Evolutionary conservation across 2,113 vertebrate species (phyloP), one percentile per base, ranked within the genome.

Genomic region (Lethenteron reissneri): DNA sequence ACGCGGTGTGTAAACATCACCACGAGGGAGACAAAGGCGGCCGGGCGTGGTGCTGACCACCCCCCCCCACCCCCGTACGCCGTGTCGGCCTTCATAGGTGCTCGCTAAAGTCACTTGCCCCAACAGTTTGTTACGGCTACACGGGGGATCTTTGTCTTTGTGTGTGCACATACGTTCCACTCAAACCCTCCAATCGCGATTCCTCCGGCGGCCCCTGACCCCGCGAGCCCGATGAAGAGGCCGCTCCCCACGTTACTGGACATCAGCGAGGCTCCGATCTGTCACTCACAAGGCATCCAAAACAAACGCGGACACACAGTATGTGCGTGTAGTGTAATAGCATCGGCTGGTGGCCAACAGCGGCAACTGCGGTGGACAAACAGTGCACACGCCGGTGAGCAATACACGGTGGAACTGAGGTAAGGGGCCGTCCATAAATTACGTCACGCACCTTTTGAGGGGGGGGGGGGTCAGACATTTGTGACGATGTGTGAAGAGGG

Each of bases 261-360:
- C 90, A 97, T 92, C 74, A 95, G 78, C 25, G 91, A 97, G 8
- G 94, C 90, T 71, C 92, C 92, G 2, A 96, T 96, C 94, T 92
- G 81, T 73, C 73, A 76, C 64, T 3, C 56, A 6, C 25, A 58
- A 8, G 60, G 60, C 17, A 71, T 14, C 8, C 19, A 57, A 10
- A 71, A 56, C 58, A 59, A 71, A 13, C 58, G 25, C n/a, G 10
- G 1, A 25, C 56, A 41, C 64, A 60, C 59, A 60, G 8, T n/a
- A 14, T 12, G 11, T 71, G 4, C 57, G 59, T 72, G 19, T 15
- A 71, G 58, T 9, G 56, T 14, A 14, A 9, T 41, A 15, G 14
- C 21, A 57, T 58, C 56, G 41, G 7, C 8, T n/a, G n/a, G 19
- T 4, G 9, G 11, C 12, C 57, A 60, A 3, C 58, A 60, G 56